Percentiles rank a stretch among this genome's conserved stretches.
These are phyloP conservation scores for Pantherophis guttatus DNA, from an alignment of 2,113 vertebrate species.

Conservation along the genomic window DNA sequence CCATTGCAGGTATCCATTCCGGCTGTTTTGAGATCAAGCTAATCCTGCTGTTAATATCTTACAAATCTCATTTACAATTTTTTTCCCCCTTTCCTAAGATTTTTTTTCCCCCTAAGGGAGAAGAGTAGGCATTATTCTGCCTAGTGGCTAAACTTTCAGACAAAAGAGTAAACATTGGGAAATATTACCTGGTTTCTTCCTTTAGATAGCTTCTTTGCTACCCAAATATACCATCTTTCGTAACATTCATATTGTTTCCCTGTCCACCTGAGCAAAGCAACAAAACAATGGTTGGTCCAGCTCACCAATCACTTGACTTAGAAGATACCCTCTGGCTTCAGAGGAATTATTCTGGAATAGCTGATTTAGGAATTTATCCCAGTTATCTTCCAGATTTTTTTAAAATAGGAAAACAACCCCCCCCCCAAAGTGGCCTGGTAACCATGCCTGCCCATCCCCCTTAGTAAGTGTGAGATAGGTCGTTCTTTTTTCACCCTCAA, in stretches of 20 bases:
- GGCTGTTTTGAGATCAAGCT: neutral
- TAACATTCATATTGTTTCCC: neutral
- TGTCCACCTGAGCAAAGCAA: neutral
- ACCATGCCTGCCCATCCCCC: neutral
- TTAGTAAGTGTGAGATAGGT: neutral
- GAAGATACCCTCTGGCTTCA: neutral
- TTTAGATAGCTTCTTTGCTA: neutral
- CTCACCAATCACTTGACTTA: neutral
- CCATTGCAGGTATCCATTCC: neutral
- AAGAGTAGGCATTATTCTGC: neutral
- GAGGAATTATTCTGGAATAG: neutral
- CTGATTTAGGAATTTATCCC: neutral
- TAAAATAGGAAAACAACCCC: neutral
- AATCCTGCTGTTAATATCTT: neutral
- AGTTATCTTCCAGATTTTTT: neutral
- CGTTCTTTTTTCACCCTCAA: neutral
- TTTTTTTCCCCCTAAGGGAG: conserved; percentile 55
- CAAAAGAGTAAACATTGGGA: neutral
- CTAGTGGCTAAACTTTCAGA: neutral
- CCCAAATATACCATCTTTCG: neutral
- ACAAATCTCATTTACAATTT: conserved; percentile 38
- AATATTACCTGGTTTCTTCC: neutral
- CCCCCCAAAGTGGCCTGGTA: neutral
- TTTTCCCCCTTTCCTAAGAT: neutral
- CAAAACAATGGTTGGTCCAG: neutral